Evolutionary conservation across 2,888 invertebrate species (phyloP).

Genomic region (Agriotes lineatus): DNA sequence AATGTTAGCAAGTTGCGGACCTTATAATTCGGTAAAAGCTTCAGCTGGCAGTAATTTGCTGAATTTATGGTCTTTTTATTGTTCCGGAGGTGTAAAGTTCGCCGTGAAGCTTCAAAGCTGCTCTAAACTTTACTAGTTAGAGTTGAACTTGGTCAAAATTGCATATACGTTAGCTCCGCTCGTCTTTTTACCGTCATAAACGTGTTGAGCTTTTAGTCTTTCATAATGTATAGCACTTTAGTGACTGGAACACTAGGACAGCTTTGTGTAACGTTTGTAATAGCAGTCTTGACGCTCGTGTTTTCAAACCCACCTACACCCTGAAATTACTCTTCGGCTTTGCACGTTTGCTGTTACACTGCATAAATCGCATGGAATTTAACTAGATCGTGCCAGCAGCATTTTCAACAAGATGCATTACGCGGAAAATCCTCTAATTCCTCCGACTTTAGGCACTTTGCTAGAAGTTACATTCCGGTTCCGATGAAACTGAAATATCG

Average conservation of each 20-base stretch:
- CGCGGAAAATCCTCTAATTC: background rate
- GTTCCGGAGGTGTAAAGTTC: conserved; percentile 42
- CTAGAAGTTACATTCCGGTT: background rate
- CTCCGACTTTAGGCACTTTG: background rate
- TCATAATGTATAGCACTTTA: conserved; percentile 19
- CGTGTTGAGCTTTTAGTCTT: conserved; percentile 20
- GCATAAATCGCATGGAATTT: conserved; percentile 12
- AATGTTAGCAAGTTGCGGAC: conserved; percentile 33
- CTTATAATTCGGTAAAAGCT: conserved; percentile 39
- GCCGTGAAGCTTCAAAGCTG: conserved; percentile 34
- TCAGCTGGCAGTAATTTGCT: conserved; percentile 33
- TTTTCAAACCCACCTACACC: conserved; percentile 11
- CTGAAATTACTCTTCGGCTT: conserved; percentile 15
- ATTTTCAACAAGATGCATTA: conserved; percentile 5
- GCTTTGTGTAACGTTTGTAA: conserved; percentile 6
- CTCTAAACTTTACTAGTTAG: conserved; percentile 31
- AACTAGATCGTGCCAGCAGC: conserved; percentile 8
- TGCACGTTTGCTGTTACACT: conserved; percentile 1
- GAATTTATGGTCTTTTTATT: conserved; percentile 41
- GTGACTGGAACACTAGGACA: background rate
- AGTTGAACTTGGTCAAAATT: conserved; percentile 35
- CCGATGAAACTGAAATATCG: background rate
- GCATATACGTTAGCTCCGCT: conserved; percentile 24
- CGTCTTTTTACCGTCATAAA: conserved; percentile 19
- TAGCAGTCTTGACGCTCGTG: conserved; percentile 12